Conservation (phyloP, 2,113 vertebrate genomes). For the Microcebus jonahi region DNA sequence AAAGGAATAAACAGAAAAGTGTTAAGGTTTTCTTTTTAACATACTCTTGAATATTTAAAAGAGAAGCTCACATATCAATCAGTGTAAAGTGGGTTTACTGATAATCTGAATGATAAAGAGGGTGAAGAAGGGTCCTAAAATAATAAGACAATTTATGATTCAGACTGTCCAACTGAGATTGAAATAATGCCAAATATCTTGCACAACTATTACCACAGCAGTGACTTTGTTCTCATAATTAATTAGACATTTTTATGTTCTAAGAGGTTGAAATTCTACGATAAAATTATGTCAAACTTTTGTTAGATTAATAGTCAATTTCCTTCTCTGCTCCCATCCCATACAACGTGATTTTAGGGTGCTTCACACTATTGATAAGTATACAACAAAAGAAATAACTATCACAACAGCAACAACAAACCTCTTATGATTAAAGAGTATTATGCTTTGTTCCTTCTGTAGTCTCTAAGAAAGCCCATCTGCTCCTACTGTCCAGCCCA, state of each 20-base stretch:
- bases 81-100: neutral
- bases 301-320: neutral
- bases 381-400: too few relatives aligned
- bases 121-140: neutral
- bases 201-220: neutral
- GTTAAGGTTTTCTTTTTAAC: constrained; percentile 40
- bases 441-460: neutral
- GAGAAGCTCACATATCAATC: constrained; percentile 30
- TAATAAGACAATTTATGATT: neutral
- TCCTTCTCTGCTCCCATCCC: neutral
- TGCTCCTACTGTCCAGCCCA: neutral
- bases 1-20: constrained; percentile 42
- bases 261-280: neutral
- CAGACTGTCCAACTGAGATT: neutral
- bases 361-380: neutral
- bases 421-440: neutral
- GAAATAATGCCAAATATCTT: constrained; percentile 6
- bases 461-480: neutral
- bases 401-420: too few relatives aligned
- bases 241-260: neutral
- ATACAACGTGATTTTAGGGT: neutral
- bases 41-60: constrained; percentile 47
- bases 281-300: neutral
- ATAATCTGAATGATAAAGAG: constrained; percentile 16
- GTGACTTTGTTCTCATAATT: constrained; percentile 9